Base-by-base conservation (phyloP, 2,797 vertebrate species). In the Sylvia borin region DNA sequence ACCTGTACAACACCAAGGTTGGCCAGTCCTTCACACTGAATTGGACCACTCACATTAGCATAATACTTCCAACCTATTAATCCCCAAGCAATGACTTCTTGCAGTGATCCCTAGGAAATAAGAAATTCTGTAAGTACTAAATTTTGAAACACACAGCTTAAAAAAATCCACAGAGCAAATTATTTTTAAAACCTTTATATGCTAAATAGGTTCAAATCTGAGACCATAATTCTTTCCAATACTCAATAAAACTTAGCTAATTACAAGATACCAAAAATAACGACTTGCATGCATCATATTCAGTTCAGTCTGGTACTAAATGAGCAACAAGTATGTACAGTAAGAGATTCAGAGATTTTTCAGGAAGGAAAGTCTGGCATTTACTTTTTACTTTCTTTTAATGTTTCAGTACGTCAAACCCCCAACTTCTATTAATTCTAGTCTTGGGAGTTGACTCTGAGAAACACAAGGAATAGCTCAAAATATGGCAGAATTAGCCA, bases 1-100 rank as follows among this genome's bases (percentile, higher is more conserved):
- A 99, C 98, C 88, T 99, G 99, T 8, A 97, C 98, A 79, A 99
- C 98, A 10, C 99, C 99, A 42, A 99, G 97, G 95, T 95, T 99
- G 47, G 99, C 99, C 84, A 99, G 98, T 77, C 98, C 98, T 98
- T 99, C 99, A 93, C 99, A 99, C 19, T 99, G 99, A 91, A 99
- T 98, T 31, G 99, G 99, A 72, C 99, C 99, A 17, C 98, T 99
- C 79, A 99, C 98, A 10, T 99, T 99, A 89, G 99, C 98, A 13
- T 99, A 99, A 12, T 98, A 99, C 94, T 99, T 99, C 99, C 99
- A 99, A 88, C 99, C 99, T 91, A 99, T 97, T 88, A 99, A 98
- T n/a, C 99, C 99, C 99, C 99, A 99, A 58, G 99, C 99, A 51
- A 99, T 99, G 91, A 99, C 99, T 88, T 99, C 99, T 97, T 99